Evolutionary conservation across 1,140 invertebrate species (phyloP).

Genomic region (Drosophila kanapiae): DNA sequence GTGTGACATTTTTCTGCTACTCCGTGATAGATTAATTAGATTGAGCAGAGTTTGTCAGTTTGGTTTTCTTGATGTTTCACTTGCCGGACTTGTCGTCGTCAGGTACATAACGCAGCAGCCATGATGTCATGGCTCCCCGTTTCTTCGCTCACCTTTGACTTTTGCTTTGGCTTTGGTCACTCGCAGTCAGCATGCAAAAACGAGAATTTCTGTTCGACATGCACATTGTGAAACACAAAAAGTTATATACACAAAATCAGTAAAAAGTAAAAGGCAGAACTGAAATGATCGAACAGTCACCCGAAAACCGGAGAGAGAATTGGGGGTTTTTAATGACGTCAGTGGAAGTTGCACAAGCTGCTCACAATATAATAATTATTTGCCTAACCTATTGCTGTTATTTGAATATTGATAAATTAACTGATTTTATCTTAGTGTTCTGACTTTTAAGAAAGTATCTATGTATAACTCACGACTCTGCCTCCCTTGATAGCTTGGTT

Average conservation of each 20-base stretch:
- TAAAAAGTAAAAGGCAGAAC: conserved; percentile 59
- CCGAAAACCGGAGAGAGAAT: conserved; percentile 22
- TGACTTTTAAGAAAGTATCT: not conserved
- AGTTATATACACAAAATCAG: conserved; percentile 38
- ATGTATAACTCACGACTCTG: not conserved
- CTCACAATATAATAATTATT: not conserved
- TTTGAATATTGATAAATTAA: conserved; percentile 10
- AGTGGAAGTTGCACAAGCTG: conserved; percentile 5
- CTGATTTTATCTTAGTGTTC: not conserved
- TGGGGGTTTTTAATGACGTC: conserved; percentile 28
- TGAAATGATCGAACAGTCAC: conserved; percentile 31
- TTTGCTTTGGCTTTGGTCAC: conserved; percentile 53
- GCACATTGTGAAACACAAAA: conserved; percentile 53
- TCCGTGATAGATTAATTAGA: conserved; percentile 57
- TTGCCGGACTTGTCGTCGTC: conserved; percentile 24
- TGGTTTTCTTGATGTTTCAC: conserved; percentile 27
- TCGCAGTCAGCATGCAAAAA: conserved; percentile 60
- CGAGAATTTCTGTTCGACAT: conserved; percentile 57
- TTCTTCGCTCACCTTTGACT: conserved; percentile 59
- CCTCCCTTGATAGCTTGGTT: not conserved
- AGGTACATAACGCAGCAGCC: conserved; percentile 32
- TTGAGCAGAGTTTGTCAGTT: conserved; percentile 26
- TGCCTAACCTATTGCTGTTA: not conserved
- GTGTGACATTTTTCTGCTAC: conserved; percentile 53
- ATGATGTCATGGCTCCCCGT: conserved; percentile 72